Conservation (phyloP, 2,888 invertebrate species). For the Acanthosoma haemorrhoidale region DNA sequence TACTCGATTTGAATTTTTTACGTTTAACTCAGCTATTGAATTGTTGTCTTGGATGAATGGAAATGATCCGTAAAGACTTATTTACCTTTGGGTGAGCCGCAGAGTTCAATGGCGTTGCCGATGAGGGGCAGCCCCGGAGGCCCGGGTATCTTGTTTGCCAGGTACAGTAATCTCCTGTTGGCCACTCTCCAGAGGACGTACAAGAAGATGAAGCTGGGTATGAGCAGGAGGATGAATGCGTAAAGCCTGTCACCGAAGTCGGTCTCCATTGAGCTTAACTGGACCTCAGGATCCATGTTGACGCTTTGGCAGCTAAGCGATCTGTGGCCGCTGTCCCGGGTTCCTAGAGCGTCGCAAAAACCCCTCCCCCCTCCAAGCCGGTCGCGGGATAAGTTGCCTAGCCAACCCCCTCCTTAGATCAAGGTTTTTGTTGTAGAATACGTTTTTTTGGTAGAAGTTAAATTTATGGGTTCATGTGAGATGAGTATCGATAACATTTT, state of each 20-base stretch:
- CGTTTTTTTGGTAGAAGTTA: no score
- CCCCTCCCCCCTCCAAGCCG: not conserved
- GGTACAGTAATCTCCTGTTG: conserved; percentile 44
- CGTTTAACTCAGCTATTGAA: no score
- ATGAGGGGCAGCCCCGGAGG: conserved; percentile 66
- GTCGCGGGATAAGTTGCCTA: no score
- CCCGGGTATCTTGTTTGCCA: conserved; percentile 67
- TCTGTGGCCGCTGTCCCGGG: not conserved
- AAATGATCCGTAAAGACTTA: not conserved
- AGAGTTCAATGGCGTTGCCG: conserved; percentile 68
- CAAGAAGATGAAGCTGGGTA: not conserved
- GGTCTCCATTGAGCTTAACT: not conserved
- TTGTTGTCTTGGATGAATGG: no score
- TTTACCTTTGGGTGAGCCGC: conserved; percentile 54
- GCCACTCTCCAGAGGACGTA: not conserved
- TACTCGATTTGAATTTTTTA: no score
- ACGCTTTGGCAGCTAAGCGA: not conserved
- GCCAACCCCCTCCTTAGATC: no score
- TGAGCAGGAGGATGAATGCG: not conserved
- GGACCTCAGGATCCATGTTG: not conserved
- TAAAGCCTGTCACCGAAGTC: not conserved
- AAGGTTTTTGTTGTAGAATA: no score
- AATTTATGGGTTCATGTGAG: no score
- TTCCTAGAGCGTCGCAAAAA: no score
- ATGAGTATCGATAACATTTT: no score